Evolutionary conservation across 2,888 invertebrate genomes (phyloP).

Genomic region (Ptycholaimellus sp.): DNA sequence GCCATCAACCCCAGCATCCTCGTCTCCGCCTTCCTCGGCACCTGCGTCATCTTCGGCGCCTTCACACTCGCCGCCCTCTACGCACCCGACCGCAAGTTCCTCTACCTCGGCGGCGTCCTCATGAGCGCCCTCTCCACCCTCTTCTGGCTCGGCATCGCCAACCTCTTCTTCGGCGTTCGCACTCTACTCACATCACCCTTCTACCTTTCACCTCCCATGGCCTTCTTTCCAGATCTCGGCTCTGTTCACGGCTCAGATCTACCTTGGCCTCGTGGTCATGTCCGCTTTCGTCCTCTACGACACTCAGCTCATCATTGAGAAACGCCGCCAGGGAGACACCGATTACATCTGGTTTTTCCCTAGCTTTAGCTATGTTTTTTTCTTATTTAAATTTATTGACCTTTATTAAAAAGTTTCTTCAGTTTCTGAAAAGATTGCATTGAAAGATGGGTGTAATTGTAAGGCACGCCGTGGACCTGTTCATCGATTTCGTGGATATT

Average conservation of each 20-base stretch:
- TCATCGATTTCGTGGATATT: conserved; percentile 72
- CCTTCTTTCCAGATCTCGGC: too few relatives aligned
- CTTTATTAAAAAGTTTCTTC: too few relatives aligned
- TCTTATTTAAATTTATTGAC: too few relatives aligned
- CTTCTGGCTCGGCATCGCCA: conserved; percentile 50
- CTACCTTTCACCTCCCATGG: too few relatives aligned
- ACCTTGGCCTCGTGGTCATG: conserved; percentile 63
- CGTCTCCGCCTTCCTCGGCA: conserved; percentile 56
- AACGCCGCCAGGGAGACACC: conserved; percentile 59
- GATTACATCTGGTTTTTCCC: conserved; percentile 46
- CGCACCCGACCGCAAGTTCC: conserved; percentile 51
- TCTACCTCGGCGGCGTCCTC: conserved; percentile 57
- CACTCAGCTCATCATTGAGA: conserved; percentile 84
- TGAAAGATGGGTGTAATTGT: too few relatives aligned
- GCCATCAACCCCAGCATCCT: conserved; percentile 60
- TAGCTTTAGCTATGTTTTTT: too few relatives aligned
- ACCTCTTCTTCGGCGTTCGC: conserved; percentile 66
- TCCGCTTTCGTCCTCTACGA: conserved; percentile 81
- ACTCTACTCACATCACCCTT: too few relatives aligned
- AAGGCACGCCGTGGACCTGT: conserved; percentile 60
- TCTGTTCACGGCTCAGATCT: too few relatives aligned
- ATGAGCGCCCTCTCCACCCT: conserved; percentile 56
- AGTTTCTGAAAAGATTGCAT: too few relatives aligned
- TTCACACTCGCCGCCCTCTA: conserved; percentile 63
- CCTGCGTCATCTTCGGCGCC: conserved; percentile 61